Evolutionary conservation across 2,888 invertebrate genomes (phyloP), one percentile per base, ranked within the genome.

Genomic region (Melanostoma mellinum): DNA sequence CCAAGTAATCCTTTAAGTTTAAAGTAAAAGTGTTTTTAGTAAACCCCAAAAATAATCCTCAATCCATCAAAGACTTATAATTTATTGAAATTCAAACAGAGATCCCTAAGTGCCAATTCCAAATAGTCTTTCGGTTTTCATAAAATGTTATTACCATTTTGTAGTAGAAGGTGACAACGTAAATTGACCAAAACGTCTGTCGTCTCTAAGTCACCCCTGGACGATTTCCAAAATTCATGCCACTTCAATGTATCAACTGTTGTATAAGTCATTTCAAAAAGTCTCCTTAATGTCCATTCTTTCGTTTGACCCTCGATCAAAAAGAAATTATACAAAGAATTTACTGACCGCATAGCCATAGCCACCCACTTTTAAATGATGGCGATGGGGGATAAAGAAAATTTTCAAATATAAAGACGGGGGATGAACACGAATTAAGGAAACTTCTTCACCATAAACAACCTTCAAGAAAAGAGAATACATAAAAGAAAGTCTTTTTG

Each of bases 141-240:
- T 63, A 35, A 60, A 53, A 67, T 35, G 30, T 61, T 50, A 50
- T 67, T 74, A 75, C 60, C 60, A 74, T 79, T 58, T 65, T 60
- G 69, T 65, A 60, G n/a, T 50, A 79, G 38, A 61, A 79, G 84
- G 84, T 84, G 84, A 33, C 84, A 84, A 75, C 50, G 35, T 84
- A 84, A 84, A 84, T 84, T 84, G 84, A 84, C 84, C 79, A 74
- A 74, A 84, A 79, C 79, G 84, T 84, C 84, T 74, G 69, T 42
- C 60, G 61, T 48, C 10, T 52, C 36, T 52, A 44, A 36, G 30
- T 61, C 44, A 63, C 67, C 69, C 63, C 44, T 10, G 4, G 33
- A 53, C 20, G 55, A 40, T 8, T 63, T 33, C 38, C 36, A 50
- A 32, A 65, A 52, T 74, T 10, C 46, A 56, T 50, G 30, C 46